A percentile compares a stretch with the other conserved stretches of the same genome.
Evolutionary conservation across 2,888 invertebrate genomes (phyloP).

Genomic region (Phragmatobia fuliginosa): DNA sequence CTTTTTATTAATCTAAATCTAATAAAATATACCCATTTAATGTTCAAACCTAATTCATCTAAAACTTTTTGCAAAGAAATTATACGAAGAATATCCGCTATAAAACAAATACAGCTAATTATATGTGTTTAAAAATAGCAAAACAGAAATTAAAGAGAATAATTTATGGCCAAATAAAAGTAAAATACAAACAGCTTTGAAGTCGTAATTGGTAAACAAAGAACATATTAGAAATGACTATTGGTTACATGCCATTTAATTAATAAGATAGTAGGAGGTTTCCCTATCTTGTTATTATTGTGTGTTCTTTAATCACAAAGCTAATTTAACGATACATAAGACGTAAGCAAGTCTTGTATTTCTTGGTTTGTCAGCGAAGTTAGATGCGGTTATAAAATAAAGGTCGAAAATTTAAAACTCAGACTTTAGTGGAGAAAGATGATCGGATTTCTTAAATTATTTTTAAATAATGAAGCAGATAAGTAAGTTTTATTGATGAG

Average conservation of each 20-base stretch:
- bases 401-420: background rate
- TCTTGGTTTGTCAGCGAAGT: background rate
- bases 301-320: constrained; percentile 11
- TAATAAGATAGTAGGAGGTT: constrained; percentile 4
- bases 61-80: background rate
- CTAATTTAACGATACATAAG: constrained; percentile 2
- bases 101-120: background rate
- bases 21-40: background rate
- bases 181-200: constrained; percentile 2
- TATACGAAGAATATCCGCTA: background rate
- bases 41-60: background rate
- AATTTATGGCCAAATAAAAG: constrained; percentile 3
- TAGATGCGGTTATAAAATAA: background rate
- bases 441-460: constrained; percentile 17
- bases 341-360: background rate
- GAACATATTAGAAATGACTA: constrained; percentile 1
- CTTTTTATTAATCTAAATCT: background rate
- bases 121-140: background rate
- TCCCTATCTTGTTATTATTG: background rate
- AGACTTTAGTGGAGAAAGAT: constrained; percentile 14
- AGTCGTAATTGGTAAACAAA: background rate
- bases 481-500: constrained; percentile 24
- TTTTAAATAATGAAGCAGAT: constrained; percentile 29
- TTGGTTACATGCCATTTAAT: background rate
- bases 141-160: constrained; percentile 7